Base-by-base conservation (phyloP, 2,888 invertebrate genomes). In the Melolontha melolontha region DNA sequence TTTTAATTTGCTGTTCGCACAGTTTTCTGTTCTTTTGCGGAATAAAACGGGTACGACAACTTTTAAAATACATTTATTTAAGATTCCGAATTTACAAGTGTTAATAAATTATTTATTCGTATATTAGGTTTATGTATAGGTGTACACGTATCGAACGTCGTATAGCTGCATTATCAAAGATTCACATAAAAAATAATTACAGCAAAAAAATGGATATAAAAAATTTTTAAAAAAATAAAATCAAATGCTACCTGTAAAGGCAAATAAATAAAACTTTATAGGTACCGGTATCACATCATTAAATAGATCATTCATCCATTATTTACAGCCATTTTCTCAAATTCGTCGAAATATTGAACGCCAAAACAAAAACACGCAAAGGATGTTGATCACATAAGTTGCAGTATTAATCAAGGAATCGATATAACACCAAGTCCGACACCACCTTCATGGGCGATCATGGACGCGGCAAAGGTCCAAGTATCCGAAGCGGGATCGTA, bases 391-490 rank as follows among this genome's bases (percentile, higher is more conserved):
- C 66, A 67, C 66, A 72, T 67, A 29, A 70, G 66, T 65, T 70
- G 64, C 41, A 69, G 65, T 71, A 72, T 71, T 57, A 73, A 72
- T 75, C 71, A 78, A 57, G 78, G 76, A 70, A 77, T 71, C 41
- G 83, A 80, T 69, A 95, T 90, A 5, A 95, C 94, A 0, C 94
- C 95, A 22, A 94, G 91, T n/a, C 94, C 94, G 0, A 95, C 95
- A 0, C 95, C 95, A 0, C 95, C 95, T 80, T 95, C 95, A 79
- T 95, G 95, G 1, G 92, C 93, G 74, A 90, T 89, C 94, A 95
- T 94, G 0, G 91, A 86, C 1, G 91, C 87, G 12, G 90, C 90
- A 79, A 91, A 91, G 2, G 86, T 87, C 94, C 94, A 94, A 22
- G 85, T 85, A 79, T 94, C 89, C 5, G 84, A 85, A 72, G 86